Conservation (phyloP, 2,888 invertebrate genomes). For the Polydrusus tereticollis region DNA sequence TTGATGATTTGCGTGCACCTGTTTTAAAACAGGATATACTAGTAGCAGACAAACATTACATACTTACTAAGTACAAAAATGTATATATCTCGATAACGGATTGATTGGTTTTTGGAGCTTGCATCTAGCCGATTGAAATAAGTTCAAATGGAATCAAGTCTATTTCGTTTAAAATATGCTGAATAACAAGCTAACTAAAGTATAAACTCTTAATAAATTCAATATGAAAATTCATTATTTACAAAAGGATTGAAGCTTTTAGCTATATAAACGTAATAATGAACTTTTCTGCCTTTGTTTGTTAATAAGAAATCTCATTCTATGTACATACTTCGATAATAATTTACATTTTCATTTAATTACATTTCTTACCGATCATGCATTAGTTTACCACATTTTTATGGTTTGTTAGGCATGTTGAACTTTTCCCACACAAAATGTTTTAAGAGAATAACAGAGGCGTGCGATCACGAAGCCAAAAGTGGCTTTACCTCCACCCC, state of each 20-base stretch:
- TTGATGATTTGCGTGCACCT: no score
- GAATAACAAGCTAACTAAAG: constrained; percentile 47
- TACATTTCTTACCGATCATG: constrained; percentile 28
- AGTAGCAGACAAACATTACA: background rate
- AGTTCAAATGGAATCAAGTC: constrained; percentile 21
- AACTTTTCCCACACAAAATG: background rate
- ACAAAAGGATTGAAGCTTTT: constrained; percentile 51
- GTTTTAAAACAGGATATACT: background rate
- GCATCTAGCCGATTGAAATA: constrained; percentile 7
- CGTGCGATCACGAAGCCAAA: no score
- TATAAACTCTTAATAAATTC: constrained; percentile 48
- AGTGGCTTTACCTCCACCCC: no score
- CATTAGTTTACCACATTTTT: constrained; percentile 47
- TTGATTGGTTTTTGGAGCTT: constrained; percentile 16
- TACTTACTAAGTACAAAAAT: constrained; percentile 20
- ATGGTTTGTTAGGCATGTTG: background rate
- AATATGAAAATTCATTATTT: constrained; percentile 47
- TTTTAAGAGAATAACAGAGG: no score
- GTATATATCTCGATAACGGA: background rate
- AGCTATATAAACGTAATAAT: constrained; percentile 55
- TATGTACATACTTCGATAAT: constrained; percentile 50
- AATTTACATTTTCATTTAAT: constrained; percentile 54
- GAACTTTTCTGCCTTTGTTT: constrained; percentile 46
- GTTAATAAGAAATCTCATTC: constrained; percentile 23
- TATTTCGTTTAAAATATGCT: constrained; percentile 37